Base-by-base conservation (phyloP, 1,140 invertebrate genomes). In the Littorina saxatilis region DNA sequence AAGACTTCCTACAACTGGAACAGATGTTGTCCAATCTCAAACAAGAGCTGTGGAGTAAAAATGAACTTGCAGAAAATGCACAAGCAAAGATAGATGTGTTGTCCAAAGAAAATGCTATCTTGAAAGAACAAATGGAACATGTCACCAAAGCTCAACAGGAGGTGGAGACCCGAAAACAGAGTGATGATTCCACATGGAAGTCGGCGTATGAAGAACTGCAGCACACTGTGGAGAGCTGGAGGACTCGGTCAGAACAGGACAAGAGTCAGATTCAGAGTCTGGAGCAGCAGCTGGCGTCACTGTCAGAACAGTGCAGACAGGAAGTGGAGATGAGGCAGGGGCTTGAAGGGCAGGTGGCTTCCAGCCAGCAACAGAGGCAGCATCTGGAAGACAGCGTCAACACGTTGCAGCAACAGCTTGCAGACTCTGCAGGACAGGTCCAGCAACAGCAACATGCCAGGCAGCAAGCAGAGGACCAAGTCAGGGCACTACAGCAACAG, bases 401-500 rank as follows among this genome's bases (percentile, higher is more conserved):
- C n/a, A 37, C 76, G 9, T 37, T 82, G 2, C 70, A 82, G 72
- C 52, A 77, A 29, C 43, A 77, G 61, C 23, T 66, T 37, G 4
- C n/a, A 3, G 39, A 68, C 39, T 52, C 35, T 32, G 40, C 23
- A 68, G 63, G 68, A 52, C 27, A 82, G 35, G 37, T 47, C 20
- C 37, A 20, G 27, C 37, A 66, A 17, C 27, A 37, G n/a, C 39
- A 50, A 66, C 55, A 70, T 17, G 29, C 23, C 32, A 29, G n/a
- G 9, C 35, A 61, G n/a, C 50, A 72, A 15, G n/a, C 61, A n/a
- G 27, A 76, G 2, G 40, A 13, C 17, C 40, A 7, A 47, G 68
- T 76, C 2, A 50, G 7, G 13, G 43, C 9, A 2, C 58, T 83
- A 47, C 81, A 87, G 39, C 74, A 85, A 17, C 74, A 58, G 40